Conservation (phyloP, 2,113 vertebrate species). For the Chamaea fasciata region DNA sequence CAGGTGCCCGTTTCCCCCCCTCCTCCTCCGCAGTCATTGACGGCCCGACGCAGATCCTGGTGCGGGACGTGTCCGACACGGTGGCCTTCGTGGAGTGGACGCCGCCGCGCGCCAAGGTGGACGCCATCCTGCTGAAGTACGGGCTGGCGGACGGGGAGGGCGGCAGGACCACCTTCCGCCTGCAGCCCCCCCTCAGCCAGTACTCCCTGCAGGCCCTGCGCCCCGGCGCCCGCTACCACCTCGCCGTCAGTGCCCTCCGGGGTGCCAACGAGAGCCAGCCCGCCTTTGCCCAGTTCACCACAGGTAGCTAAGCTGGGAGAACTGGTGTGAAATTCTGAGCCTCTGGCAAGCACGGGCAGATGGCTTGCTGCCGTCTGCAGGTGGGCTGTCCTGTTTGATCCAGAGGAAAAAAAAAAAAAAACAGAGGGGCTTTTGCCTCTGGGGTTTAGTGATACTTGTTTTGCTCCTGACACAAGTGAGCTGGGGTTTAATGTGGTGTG, state of each 20-base stretch:
- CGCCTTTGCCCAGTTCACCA: constrained; percentile 83
- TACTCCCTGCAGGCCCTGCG: constrained; percentile 93
- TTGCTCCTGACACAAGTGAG: accelerated
- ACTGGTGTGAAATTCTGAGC: neutral
- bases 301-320: constrained; percentile 76
- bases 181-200: constrained; percentile 93
- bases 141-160: constrained; percentile 83
- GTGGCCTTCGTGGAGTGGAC: constrained; percentile 97
- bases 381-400: neutral
- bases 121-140: constrained; percentile 89
- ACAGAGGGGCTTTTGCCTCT: accelerated
- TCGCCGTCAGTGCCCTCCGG: constrained; percentile 82
- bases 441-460: neutral
- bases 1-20: neutral
- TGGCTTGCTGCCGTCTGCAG: neutral
- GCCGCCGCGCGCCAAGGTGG: constrained; percentile 86
- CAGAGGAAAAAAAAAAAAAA: neutral
- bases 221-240: constrained; percentile 85
- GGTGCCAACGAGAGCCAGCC: constrained; percentile 84
- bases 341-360: neutral
- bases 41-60: constrained; percentile 86
- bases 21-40: constrained; percentile 82
- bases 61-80: constrained; percentile 91
- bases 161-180: constrained; percentile 87
- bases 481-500: neutral